Evolutionary conservation across 2,797 vertebrate genomes (phyloP).

Genomic region (Orientallactaga sibirica): DNA sequence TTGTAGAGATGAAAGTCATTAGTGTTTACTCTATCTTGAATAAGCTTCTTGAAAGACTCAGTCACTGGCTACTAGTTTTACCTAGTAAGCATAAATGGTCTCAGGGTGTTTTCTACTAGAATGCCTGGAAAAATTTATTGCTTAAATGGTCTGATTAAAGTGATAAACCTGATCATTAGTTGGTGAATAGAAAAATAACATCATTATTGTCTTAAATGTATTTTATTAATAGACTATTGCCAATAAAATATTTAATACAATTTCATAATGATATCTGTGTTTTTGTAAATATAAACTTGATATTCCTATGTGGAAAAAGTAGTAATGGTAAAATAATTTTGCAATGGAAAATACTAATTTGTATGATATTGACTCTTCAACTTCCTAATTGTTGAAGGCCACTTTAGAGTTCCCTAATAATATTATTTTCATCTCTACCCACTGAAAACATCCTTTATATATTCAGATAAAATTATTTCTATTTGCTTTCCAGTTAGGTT

Average conservation of each 20-base stretch:
- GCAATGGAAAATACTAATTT: not conserved
- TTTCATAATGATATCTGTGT: not conserved
- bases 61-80: not conserved
- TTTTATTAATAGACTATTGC: not conserved
- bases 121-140: not conserved
- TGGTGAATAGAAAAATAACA: not conserved
- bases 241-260: not conserved
- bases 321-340: not conserved
- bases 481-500: not conserved
- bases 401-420: not conserved
- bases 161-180: not conserved
- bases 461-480: slow-evolving; percentile 45
- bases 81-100: not conserved
- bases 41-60: not conserved
- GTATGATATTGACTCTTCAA: not conserved
- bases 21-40: not conserved
- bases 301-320: not conserved
- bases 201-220: not conserved
- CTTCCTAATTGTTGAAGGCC: not conserved
- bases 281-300: not conserved
- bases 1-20: not conserved
- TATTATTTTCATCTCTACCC: not conserved
- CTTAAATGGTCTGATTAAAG: not conserved
- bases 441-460: not conserved
- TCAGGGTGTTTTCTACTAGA: not conserved